Evolutionary conservation across 2,113 vertebrate species (phyloP).

Genomic region (Coptodon bakossiorum): DNA sequence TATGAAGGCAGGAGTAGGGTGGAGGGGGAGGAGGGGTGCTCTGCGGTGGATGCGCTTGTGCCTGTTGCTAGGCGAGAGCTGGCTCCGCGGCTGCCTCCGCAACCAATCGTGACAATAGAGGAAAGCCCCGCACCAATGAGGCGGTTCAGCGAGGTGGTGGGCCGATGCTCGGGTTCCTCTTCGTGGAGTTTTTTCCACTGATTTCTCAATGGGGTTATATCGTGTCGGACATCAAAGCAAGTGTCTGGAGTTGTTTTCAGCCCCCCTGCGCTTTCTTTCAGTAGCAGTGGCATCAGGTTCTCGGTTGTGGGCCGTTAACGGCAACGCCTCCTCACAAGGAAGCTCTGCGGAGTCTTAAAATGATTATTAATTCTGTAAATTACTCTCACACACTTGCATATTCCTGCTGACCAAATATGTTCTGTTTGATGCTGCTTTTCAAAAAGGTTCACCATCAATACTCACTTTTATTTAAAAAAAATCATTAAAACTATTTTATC

Average conservation of each 20-base stretch:
- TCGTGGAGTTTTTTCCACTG: background rate
- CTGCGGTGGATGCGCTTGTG: slow-evolving; percentile 14
- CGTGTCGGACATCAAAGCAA: slow-evolving; percentile 23
- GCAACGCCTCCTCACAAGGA: background rate
- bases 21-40: rapidly evolving
- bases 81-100: background rate
- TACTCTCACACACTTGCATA: background rate
- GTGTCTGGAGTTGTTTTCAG: background rate
- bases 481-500: background rate
- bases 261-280: background rate
- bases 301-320: background rate
- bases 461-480: rapidly evolving
- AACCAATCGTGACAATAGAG: slow-evolving; percentile 21
- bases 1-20: background rate
- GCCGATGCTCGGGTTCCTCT: slow-evolving; percentile 1
- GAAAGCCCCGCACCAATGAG: slow-evolving; percentile 30
- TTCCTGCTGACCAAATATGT: background rate
- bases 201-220: slow-evolving; percentile 17
- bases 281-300: background rate
- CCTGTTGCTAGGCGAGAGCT: slow-evolving; percentile 63
- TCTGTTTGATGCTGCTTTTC: background rate
- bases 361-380: background rate
- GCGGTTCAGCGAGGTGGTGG: background rate
- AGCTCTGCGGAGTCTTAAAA: background rate
- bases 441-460: background rate